Conservation (phyloP, 2,113 vertebrate species). For the Labrus mixtus region DNA sequence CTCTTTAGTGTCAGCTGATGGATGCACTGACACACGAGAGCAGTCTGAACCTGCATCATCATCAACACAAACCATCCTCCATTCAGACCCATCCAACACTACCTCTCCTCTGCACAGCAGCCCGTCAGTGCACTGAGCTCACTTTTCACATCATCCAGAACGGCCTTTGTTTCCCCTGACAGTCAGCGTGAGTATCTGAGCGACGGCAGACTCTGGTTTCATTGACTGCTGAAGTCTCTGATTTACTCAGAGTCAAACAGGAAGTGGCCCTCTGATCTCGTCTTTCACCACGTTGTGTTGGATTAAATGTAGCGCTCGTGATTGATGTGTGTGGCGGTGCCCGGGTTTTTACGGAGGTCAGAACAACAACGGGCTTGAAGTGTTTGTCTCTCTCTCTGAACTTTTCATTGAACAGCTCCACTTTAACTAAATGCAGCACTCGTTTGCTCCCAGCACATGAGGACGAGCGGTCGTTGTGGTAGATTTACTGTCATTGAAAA, state of each 20-base stretch:
- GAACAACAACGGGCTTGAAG: slow-evolving; percentile 16
- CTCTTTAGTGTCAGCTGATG: slow-evolving; percentile 6
- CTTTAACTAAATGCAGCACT: background rate
- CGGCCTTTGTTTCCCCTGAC: slow-evolving; percentile 23
- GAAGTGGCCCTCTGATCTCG: background rate
- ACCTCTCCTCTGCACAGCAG: slow-evolving; percentile 66
- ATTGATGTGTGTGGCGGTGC: slow-evolving; percentile 1
- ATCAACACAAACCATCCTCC: slow-evolving; percentile 37
- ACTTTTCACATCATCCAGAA: background rate
- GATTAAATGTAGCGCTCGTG: background rate
- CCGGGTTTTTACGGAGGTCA: slow-evolving; percentile 8
- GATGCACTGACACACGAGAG: slow-evolving; percentile 65
- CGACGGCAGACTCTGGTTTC: background rate
- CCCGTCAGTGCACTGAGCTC: background rate
- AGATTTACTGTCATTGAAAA: background rate
- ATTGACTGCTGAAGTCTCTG: slow-evolving; percentile 15
- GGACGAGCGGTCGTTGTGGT: background rate
- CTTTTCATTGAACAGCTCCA: background rate
- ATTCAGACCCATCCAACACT: slow-evolving; percentile 59
- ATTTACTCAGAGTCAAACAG: background rate
- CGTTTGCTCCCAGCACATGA: background rate
- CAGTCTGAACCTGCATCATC: slow-evolving; percentile 37
- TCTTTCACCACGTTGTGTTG: slow-evolving; percentile 19
- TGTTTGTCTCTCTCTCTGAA: slow-evolving; percentile 12
- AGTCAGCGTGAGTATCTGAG: slow-evolving; percentile 31